Evolutionary conservation across 1,140 invertebrate genomes (phyloP).

Genomic region (Leptinotarsa lineolata): DNA sequence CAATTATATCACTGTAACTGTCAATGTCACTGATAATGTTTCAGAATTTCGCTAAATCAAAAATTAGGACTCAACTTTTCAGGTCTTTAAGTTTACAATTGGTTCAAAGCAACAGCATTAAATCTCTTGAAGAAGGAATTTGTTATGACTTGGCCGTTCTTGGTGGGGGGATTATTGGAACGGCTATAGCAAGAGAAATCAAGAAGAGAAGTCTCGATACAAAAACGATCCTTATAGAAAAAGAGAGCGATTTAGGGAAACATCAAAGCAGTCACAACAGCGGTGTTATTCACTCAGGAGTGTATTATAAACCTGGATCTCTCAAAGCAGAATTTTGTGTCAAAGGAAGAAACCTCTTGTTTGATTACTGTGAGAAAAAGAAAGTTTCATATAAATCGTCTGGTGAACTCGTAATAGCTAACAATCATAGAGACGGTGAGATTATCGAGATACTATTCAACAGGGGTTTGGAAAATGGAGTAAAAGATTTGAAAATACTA

Average conservation of each 20-base stretch:
- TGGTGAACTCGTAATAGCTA: constrained; percentile 95
- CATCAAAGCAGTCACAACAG: constrained; percentile 98
- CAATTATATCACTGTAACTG: too few species aligned
- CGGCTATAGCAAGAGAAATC: constrained; percentile 90
- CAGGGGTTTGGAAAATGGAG: constrained; percentile 84
- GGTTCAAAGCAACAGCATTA: neutral
- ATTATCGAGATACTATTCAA: constrained; percentile 77
- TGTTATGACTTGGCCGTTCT: constrained; percentile 88
- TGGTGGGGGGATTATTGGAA: constrained; percentile 96
- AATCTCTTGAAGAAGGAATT: constrained; percentile 20
- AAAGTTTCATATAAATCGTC: constrained; percentile 93
- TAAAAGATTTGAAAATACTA: constrained; percentile 82
- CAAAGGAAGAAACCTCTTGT: constrained; percentile 79
- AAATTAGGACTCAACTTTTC: neutral
- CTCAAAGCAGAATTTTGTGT: constrained; percentile 92
- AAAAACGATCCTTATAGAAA: constrained; percentile 89
- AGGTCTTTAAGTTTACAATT: neutral
- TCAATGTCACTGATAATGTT: neutral
- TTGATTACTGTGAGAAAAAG: constrained; percentile 88
- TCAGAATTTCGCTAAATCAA: neutral
- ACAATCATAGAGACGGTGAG: constrained; percentile 70
- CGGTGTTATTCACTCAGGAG: constrained; percentile 69
- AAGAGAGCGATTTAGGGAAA: constrained; percentile 81
- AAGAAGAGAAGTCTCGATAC: constrained; percentile 74
- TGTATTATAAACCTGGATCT: constrained; percentile 94